Percentiles rank a stretch among this genome's conserved stretches.
Evolutionary conservation across 2,888 invertebrate genomes (phyloP).

Genomic region (Himalopsyche japonica): DNA sequence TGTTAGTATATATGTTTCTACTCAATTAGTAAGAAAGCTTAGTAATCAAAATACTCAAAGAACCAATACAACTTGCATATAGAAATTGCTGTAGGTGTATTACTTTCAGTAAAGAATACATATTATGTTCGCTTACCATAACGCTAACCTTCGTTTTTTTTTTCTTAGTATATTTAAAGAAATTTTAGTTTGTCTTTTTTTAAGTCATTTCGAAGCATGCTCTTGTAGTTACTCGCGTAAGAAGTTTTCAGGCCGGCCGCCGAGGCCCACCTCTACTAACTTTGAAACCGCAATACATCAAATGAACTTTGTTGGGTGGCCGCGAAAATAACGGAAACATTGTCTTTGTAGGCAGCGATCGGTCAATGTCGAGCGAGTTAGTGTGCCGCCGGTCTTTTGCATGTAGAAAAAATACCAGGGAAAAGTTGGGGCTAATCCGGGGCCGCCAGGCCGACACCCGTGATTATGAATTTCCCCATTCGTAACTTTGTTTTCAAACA

Average conservation of each 20-base stretch:
- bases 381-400: background rate
- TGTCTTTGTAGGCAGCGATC: slow-evolving; percentile 4
- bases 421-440: slow-evolving; percentile 6
- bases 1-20: no score
- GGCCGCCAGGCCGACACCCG: slow-evolving; percentile 8
- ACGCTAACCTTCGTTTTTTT: background rate
- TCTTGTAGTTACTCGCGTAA: background rate
- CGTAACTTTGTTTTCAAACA: slow-evolving; percentile 27
- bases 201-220: background rate
- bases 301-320: background rate
- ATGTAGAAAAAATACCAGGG: background rate
- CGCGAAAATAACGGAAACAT: background rate
- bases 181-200: background rate
- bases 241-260: background rate
- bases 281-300: background rate
- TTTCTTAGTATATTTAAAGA: background rate
- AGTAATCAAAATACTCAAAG: no score
- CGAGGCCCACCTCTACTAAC: background rate
- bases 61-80: no score
- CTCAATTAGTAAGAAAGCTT: no score
- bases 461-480: slow-evolving; percentile 19
- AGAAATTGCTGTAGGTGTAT: no score
- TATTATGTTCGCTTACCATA: no score
- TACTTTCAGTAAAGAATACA: no score
- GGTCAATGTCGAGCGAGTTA: slow-evolving; percentile 21